These are phyloP conservation scores for Plectus sambesii DNA, from an alignment of 1,140 invertebrate species.

Conservation along the genomic window DNA sequence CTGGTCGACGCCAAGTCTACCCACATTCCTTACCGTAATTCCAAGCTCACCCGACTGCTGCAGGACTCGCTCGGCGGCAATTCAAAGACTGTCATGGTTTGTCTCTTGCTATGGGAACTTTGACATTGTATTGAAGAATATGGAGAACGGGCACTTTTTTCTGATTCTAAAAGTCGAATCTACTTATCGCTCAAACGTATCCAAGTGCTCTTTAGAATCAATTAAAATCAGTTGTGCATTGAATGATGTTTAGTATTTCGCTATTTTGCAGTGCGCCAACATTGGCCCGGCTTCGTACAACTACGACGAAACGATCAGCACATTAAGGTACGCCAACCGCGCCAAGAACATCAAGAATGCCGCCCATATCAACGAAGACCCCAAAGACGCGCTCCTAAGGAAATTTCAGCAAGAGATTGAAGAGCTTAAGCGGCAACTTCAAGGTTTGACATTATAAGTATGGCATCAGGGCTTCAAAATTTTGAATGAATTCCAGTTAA, in stretches of 20 bases:
- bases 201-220: not conserved
- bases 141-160: not conserved
- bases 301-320: slow-evolving; percentile 94
- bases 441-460: no score
- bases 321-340: slow-evolving; percentile 85
- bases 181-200: slow-evolving; percentile 4
- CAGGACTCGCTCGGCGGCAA: slow-evolving; percentile 91
- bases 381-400: slow-evolving; percentile 85
- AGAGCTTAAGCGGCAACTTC: slow-evolving; percentile 70
- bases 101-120: not conserved
- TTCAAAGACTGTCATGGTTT: slow-evolving; percentile 86
- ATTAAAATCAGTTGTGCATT: no score
- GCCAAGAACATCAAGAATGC: slow-evolving; percentile 96
- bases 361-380: slow-evolving; percentile 91
- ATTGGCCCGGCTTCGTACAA: slow-evolving; percentile 88
- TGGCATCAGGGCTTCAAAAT: no score
- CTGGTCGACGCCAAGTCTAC: slow-evolving; percentile 82
- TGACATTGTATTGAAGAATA: not conserved
- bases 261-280: slow-evolving; percentile 63
- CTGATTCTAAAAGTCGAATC: not conserved
- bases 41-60: slow-evolving; percentile 76
- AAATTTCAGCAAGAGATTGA: slow-evolving; percentile 95
- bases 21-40: slow-evolving; percentile 83
- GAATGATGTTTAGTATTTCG: slow-evolving; percentile 19
- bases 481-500: no score